Evolutionary conservation across 2,797 vertebrate species (phyloP).

Genomic region (Cynodonichthys magdalenae): DNA sequence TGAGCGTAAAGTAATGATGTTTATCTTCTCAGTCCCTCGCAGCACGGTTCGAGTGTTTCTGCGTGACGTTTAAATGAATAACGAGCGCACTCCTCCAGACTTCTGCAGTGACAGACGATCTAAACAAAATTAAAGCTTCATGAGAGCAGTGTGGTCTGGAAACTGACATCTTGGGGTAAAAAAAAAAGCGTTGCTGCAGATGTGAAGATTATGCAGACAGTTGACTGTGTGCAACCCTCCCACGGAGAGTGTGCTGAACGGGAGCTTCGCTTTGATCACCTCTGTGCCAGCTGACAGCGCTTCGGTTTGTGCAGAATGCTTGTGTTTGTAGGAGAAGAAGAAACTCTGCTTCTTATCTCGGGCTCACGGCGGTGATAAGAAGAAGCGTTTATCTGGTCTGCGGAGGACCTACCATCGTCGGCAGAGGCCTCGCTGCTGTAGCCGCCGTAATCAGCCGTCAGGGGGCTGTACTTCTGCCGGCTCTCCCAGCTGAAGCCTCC

Average conservation of each 20-base stretch:
- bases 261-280: slow-evolving; percentile 70
- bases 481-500: slow-evolving; percentile 92
- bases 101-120: slow-evolving; percentile 21
- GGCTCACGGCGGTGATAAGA: slow-evolving; percentile 18
- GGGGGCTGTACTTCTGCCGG: slow-evolving; percentile 92
- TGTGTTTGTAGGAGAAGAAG: slow-evolving; percentile 26
- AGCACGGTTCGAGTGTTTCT: no score
- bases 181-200: slow-evolving; percentile 36
- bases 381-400: neutral
- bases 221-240: slow-evolving; percentile 72
- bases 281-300: slow-evolving; percentile 59
- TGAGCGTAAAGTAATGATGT: no score
- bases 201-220: slow-evolving; percentile 59
- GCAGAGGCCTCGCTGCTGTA: slow-evolving; percentile 96
- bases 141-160: slow-evolving; percentile 12
- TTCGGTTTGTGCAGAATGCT: neutral
- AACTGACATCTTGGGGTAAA: slow-evolving; percentile 19
- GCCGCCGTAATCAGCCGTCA: slow-evolving; percentile 90
- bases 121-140: slow-evolving; percentile 2
- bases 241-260: slow-evolving; percentile 66
- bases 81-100: neutral
- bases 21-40: no score
- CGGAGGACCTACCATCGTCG: slow-evolving; percentile 86
- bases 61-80: slow-evolving; percentile 17
- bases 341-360: slow-evolving; percentile 4